phyloP scores from a whole-genome alignment of 2,797 vertebrate genomes.

The Psittacula derbiana region DNA sequence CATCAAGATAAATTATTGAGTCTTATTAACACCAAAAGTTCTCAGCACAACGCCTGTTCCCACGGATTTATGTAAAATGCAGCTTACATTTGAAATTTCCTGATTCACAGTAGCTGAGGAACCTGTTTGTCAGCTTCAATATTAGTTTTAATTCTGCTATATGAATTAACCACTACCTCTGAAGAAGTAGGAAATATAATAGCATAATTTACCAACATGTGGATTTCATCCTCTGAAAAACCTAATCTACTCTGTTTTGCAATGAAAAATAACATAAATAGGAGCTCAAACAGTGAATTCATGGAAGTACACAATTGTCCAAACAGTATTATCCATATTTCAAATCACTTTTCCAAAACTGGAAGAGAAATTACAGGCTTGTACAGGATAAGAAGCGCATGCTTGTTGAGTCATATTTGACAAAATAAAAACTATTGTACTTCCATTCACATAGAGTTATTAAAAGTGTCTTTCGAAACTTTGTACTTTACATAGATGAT shows the following conservation, averaged over 20 bases:
- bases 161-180: neutral
- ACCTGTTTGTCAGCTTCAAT: neutral
- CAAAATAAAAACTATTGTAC: neutral
- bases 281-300: neutral
- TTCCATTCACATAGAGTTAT: neutral
- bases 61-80: neutral
- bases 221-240: neutral
- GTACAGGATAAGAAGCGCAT: neutral
- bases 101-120: neutral
- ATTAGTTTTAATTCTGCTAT: neutral
- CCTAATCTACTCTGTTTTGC: neutral
- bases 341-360: neutral
- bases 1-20: neutral
- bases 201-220: neutral
- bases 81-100: neutral
- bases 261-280: neutral
- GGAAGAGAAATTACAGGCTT: neutral
- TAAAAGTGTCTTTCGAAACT: neutral
- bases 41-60: neutral
- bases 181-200: neutral
- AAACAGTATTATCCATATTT: neutral
- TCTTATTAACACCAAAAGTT: neutral
- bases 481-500: neutral
- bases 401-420: neutral
- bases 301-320: accelerated